Evolutionary conservation across 2,797 vertebrate species (phyloP).

Genomic region (Oryzias dopingdopingensis): DNA sequence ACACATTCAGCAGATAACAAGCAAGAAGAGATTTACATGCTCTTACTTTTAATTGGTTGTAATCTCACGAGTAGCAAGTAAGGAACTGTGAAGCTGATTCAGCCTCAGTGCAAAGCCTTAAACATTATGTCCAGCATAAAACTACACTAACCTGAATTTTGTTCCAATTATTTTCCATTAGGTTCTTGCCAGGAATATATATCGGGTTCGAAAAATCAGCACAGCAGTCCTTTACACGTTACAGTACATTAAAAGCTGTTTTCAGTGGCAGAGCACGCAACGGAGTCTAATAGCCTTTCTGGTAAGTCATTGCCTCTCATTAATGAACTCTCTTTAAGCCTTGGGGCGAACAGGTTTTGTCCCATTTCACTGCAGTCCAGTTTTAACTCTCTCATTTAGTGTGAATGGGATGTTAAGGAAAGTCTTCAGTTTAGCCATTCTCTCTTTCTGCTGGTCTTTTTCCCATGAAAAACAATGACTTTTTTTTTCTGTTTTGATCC

Average conservation of each 20-base stretch:
- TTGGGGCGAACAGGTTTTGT: constrained; percentile 65
- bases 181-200: constrained; percentile 93
- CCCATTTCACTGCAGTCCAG: constrained; percentile 63
- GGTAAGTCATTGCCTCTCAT: constrained; percentile 83
- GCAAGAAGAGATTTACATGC: neutral
- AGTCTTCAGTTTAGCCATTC: constrained; percentile 53
- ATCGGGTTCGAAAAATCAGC: constrained; percentile 93
- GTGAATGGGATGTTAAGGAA: constrained; percentile 52
- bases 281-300: constrained; percentile 90
- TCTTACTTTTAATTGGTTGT: constrained; percentile 54
- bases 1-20: too few species aligned
- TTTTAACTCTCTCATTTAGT: constrained; percentile 66
- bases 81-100: constrained; percentile 60
- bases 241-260: constrained; percentile 97
- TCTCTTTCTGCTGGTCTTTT: constrained; percentile 43
- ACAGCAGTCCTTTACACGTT: constrained; percentile 90
- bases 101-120: constrained; percentile 61
- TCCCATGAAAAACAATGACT: constrained; percentile 59
- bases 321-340: constrained; percentile 71
- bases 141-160: constrained; percentile 66
- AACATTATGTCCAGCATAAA: constrained; percentile 66
- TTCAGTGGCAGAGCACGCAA: constrained; percentile 92
- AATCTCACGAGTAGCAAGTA: constrained; percentile 45
- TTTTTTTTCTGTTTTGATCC: constrained; percentile 58
- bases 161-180: constrained; percentile 74